Evolutionary conservation across 64 coral and sea anemone genomes (phyloP).

Genomic region (Actinia equina): DNA sequence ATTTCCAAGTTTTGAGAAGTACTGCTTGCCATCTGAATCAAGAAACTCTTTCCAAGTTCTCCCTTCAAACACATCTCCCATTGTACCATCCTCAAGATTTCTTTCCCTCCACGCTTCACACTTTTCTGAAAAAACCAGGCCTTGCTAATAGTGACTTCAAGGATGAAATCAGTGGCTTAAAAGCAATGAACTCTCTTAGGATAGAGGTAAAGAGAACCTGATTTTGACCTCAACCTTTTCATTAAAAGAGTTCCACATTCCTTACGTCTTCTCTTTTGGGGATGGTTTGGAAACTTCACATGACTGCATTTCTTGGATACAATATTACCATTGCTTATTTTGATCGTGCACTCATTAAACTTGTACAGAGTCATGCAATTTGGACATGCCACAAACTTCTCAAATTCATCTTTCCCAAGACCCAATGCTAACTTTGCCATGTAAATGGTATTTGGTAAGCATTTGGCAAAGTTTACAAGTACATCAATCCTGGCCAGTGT

Average conservation of each 20-base stretch:
- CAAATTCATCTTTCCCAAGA: constrained; percentile 40
- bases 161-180: neutral
- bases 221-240: constrained; percentile 9
- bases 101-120: constrained; percentile 41
- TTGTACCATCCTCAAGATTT: neutral
- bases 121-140: constrained; percentile 23
- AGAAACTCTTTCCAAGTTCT: neutral
- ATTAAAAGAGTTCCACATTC: constrained; percentile 23
- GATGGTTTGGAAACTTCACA: constrained; percentile 29
- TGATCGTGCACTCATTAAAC: constrained; percentile 23
- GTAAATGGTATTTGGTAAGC: constrained; percentile 32
- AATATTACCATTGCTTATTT: constrained; percentile 18
- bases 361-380: constrained; percentile 47
- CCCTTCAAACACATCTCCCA: constrained; percentile 2
- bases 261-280: neutral
- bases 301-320: constrained; percentile 17
- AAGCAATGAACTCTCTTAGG: constrained; percentile 28
- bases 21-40: neutral
- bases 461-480: neutral
- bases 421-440: constrained; percentile 29
- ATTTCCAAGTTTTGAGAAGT: constrained; percentile 24
- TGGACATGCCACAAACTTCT: constrained; percentile 47
- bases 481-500: neutral
- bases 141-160: constrained; percentile 5
- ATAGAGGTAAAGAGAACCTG: constrained; percentile 1